Conservation (phyloP, 2,113 vertebrate genomes). For the Coturnix japonica region DNA sequence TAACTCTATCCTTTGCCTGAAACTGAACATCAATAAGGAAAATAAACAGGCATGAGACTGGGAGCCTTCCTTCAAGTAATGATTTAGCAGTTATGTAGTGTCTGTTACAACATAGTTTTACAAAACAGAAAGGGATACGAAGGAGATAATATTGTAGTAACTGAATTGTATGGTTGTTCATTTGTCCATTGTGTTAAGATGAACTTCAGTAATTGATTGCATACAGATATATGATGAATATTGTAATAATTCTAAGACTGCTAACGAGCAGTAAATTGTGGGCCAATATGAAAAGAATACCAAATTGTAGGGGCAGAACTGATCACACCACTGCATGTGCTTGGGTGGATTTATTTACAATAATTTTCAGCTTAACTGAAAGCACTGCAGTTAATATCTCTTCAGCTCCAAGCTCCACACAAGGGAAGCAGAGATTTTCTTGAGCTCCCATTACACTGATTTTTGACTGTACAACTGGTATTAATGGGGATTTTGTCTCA, state of each 20-base stretch:
- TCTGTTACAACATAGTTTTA: background rate
- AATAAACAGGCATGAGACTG: background rate
- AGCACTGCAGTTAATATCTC: background rate
- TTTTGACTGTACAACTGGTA: background rate
- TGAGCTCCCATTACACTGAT: background rate
- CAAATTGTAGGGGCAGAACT: conserved; percentile 49
- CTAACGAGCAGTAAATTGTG: conserved; percentile 59
- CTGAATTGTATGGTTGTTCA: background rate
- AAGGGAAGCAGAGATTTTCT: background rate
- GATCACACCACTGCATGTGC: background rate
- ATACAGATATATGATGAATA: background rate
- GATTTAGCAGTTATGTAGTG: conserved; percentile 6
- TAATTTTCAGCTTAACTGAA: conserved; percentile 22
- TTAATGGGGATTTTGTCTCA: background rate
- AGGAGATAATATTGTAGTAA: background rate
- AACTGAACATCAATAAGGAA: conserved; percentile 12
- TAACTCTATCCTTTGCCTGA: background rate
- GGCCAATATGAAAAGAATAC: conserved; percentile 57
- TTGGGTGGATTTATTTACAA: background rate
- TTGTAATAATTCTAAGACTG: background rate
- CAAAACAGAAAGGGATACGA: background rate
- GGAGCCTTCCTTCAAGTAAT: background rate
- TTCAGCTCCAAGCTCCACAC: background rate
- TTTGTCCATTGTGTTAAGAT: background rate
- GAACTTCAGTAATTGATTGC: conserved; percentile 43